These are phyloP conservation scores for Acronicta leporina DNA, from an alignment of 2,888 invertebrate species.

Conservation along the genomic window DNA sequence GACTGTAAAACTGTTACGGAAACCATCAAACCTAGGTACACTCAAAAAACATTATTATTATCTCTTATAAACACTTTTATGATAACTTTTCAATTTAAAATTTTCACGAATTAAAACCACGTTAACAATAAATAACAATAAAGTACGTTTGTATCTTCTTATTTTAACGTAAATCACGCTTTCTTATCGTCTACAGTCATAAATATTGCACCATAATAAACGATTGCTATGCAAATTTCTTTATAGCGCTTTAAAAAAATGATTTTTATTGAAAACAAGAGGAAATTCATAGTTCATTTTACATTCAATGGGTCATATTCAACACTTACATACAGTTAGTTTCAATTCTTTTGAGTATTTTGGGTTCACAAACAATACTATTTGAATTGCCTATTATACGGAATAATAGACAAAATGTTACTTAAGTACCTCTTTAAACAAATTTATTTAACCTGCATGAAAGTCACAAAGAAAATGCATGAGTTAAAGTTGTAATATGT, in stretches of 20 bases:
- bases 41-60: too few relatives aligned
- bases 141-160: slow-evolving; percentile 59
- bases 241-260: slow-evolving; percentile 64
- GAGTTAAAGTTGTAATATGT: slow-evolving; percentile 34
- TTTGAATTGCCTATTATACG: slow-evolving; percentile 42
- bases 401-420: slow-evolving; percentile 25
- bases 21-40: background rate
- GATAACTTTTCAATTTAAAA: slow-evolving; percentile 8
- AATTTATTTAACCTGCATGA: slow-evolving; percentile 26
- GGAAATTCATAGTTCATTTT: slow-evolving; percentile 57
- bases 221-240: slow-evolving; percentile 68
- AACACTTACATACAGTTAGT: slow-evolving; percentile 41
- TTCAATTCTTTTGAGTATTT: slow-evolving; percentile 28
- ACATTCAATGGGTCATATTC: slow-evolving; percentile 50
- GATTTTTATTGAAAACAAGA: slow-evolving; percentile 63
- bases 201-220: slow-evolving; percentile 64
- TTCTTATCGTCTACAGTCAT: slow-evolving; percentile 64
- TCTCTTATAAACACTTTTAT: slow-evolving; percentile 1
- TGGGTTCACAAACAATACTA: slow-evolving; percentile 29
- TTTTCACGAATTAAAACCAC: slow-evolving; percentile 45
- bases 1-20: too few relatives aligned
- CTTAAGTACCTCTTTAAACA: slow-evolving; percentile 31
- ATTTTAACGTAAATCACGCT: slow-evolving; percentile 66
- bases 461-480: slow-evolving; percentile 41
- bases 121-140: slow-evolving; percentile 63